Percentiles rank a stretch among this genome's conserved stretches.
These are phyloP conservation scores for Poeciliopsis paucimaculata DNA, from an alignment of 2,797 vertebrate species.

Conservation along the genomic window DNA sequence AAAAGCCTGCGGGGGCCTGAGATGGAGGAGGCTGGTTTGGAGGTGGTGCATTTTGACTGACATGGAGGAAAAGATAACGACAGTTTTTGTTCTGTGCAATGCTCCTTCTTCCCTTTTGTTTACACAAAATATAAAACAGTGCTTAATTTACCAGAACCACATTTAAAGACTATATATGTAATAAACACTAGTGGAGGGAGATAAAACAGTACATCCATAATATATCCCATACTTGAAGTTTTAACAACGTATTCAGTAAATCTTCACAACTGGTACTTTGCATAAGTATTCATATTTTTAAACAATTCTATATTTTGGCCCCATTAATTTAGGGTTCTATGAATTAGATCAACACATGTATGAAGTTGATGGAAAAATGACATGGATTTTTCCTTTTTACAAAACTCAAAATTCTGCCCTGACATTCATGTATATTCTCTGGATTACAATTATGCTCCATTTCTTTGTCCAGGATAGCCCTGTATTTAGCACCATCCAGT, in stretches of 20 bases:
- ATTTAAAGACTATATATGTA: constrained; percentile 21
- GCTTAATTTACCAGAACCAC: constrained; percentile 43
- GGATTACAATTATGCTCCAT: not conserved
- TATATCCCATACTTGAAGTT: not conserved
- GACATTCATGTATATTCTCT: not conserved
- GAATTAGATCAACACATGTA: not conserved
- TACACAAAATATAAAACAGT: constrained; percentile 49
- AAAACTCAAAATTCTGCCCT: not conserved
- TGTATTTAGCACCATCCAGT: not conserved
- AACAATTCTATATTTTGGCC: not conserved
- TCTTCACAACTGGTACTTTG: not conserved
- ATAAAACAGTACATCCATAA: not conserved
- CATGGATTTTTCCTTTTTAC: not conserved
- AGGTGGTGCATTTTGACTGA: constrained; percentile 54
- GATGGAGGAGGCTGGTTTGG: constrained; percentile 60
- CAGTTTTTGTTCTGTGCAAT: constrained; percentile 45
- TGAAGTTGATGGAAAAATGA: not conserved
- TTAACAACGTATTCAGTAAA: not conserved
- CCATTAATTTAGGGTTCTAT: not conserved
- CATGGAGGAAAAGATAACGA: constrained; percentile 55
- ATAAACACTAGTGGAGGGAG: not conserved
- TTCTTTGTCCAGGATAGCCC: not conserved
- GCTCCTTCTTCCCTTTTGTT: constrained; percentile 49
- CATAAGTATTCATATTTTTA: not conserved
- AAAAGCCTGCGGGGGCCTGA: constrained; percentile 52